Conservation (phyloP, 2,797 vertebrate species). For the Smutsia gigantea region DNA sequence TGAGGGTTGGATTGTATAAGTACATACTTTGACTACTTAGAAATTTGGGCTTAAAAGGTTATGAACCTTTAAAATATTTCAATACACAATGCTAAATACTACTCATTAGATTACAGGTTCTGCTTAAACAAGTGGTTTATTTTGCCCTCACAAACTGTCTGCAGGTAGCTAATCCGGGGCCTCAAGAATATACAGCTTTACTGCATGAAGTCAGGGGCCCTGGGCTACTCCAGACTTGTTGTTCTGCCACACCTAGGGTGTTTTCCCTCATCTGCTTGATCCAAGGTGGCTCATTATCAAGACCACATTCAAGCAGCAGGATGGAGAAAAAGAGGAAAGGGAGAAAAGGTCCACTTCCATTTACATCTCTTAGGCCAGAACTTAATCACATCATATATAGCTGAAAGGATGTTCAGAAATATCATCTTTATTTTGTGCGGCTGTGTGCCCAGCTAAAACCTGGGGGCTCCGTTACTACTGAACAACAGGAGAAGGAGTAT, state of each 20-base stretch:
- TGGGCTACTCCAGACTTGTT: background rate
- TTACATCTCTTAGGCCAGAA: background rate
- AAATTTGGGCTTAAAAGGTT: background rate
- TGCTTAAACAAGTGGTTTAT: background rate
- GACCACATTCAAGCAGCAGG: background rate
- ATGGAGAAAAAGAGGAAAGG: background rate
- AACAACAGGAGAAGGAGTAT: background rate
- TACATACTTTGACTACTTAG: background rate
- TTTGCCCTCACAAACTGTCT: background rate
- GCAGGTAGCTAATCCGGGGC: background rate
- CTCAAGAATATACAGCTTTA: background rate
- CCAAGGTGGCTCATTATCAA: slow-evolving; percentile 2
- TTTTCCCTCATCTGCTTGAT: slow-evolving; percentile 12
- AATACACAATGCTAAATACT: background rate
- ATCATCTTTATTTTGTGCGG: background rate
- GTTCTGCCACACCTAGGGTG: background rate
- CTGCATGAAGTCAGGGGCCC: background rate
- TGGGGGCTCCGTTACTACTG: background rate
- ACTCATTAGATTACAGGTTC: background rate
- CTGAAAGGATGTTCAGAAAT: slow-evolving; percentile 7
- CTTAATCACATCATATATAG: background rate
- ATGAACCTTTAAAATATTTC: slow-evolving; percentile 15
- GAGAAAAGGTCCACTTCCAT: background rate
- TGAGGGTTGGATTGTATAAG: background rate
- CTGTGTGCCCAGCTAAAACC: background rate